Base-by-base conservation (phyloP, 2,888 invertebrate species). In the Pantelozetes paolii region DNA sequence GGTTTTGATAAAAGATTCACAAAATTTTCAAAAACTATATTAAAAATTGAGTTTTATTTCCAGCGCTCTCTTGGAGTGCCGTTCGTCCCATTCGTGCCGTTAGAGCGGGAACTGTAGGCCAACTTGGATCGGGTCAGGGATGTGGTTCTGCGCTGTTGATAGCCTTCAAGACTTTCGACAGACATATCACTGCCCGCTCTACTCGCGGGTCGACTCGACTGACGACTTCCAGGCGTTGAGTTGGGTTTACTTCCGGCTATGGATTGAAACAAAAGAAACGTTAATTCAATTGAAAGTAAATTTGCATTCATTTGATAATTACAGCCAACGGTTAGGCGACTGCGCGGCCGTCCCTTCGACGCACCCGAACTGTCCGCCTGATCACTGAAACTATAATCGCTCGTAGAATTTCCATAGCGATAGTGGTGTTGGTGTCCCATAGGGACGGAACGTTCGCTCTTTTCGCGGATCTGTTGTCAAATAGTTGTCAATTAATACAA, bases 361-460 rank as follows among this genome's bases (percentile, higher is more conserved):
- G 74, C 50, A 73, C 78, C 74, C 23, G 77, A 76, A 36, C 64
- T 64, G 36, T 64, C 64, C 15, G 76, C 73, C 2, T 77, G 76
- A 32, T 78, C 77, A 69, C 76, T 77, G 73, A 77, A 77, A 48
- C 77, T 77, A 64, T 76, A 78, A 76, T 79, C 79, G 71, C 77
- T 78, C 54, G 76, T 77, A 74, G 90, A 91, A 77, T 91, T 91
- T 76, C 91, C 85, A 23, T 91, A 90, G 1, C 90, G 89, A 23
- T 81, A 78, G 36, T 78, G 72, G 30, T 75, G 75, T 36, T 78
- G 72, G 23, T 76, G 76, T 28, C 77, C 78, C 94, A 96, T 94
- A 67, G 95, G 94, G 78, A 93, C 90, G 74, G 94, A 94, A 79
- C 94, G 88, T 76, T 88, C 90, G 59, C 94, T 94, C 80, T 94